A percentile compares a stretch with the other conserved stretches of the same genome.
Conservation (phyloP, 2,888 invertebrate genomes). For the Latrodectus elegans region DNA sequence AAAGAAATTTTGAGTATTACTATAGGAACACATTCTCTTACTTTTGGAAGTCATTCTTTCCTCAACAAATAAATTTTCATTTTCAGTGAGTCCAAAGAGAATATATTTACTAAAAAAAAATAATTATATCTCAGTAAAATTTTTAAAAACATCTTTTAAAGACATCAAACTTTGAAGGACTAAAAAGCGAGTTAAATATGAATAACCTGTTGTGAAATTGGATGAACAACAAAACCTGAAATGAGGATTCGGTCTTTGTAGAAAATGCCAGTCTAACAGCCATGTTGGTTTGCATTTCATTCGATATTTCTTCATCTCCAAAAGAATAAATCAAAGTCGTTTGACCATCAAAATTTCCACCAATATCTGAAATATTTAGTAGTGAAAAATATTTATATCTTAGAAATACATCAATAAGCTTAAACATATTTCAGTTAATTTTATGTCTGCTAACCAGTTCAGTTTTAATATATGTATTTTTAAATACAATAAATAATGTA, state of each 20-base stretch:
- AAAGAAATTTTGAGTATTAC: not conserved
- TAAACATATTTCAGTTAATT: not conserved
- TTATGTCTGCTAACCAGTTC: not conserved
- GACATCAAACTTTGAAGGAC: not conserved
- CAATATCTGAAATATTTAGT: conserved; percentile 79
- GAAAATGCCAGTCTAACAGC: conserved; percentile 91
- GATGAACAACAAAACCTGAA: conserved; percentile 82
- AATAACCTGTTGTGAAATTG: conserved; percentile 86
- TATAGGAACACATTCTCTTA: not conserved
- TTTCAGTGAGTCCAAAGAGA: conserved; percentile 46
- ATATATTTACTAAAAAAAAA: conserved; percentile 57
- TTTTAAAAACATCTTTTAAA: not conserved
- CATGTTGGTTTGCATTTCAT: conserved; percentile 76
- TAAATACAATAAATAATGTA: no score
- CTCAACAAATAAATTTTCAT: conserved; percentile 57
- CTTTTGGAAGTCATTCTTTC: conserved; percentile 46
- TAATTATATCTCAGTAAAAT: conserved; percentile 69
- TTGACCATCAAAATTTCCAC: conserved; percentile 91
- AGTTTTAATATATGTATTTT: no score
- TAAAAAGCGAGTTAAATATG: not conserved
- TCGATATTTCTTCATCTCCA: conserved; percentile 77
- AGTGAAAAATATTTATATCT: not conserved
- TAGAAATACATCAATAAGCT: not conserved
- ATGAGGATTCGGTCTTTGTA: conserved; percentile 78
- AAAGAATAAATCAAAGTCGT: conserved; percentile 79